Conservation (phyloP, 2,113 vertebrate species). For the Corvus moneduloides region DNA sequence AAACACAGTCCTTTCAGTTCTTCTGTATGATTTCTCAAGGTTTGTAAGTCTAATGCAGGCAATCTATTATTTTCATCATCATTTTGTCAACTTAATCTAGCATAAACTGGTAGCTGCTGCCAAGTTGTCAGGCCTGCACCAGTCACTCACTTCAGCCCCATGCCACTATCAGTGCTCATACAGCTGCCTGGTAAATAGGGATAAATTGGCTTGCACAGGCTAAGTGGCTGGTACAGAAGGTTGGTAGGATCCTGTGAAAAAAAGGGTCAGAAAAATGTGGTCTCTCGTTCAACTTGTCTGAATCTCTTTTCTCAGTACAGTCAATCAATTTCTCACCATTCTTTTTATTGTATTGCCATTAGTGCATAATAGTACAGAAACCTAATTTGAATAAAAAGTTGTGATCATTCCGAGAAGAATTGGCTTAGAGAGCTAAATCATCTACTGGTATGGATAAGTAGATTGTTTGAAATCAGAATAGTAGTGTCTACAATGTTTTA, state of each 20-base stretch:
- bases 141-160: not conserved
- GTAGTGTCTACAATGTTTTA: not conserved
- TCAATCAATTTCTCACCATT: not conserved
- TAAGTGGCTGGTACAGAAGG: not conserved
- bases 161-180: not conserved
- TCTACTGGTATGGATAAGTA: not conserved
- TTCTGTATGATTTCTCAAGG: not conserved
- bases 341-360: not conserved
- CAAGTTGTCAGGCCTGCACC: not conserved
- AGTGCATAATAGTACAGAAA: not conserved
- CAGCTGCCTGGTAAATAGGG: not conserved
- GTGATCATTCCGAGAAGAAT: not conserved
- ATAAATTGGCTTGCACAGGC: not conserved
- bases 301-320: not conserved
- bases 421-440: not conserved
- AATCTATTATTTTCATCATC: not conserved
- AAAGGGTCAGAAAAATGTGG: not conserved
- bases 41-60: not conserved
- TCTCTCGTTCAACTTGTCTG: not conserved
- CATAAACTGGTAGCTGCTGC: not conserved
- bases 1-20: not conserved
- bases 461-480: not conserved
- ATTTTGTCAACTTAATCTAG: not conserved
- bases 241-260: not conserved
- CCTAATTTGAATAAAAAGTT: not conserved